phyloP scores from a whole-genome alignment of 2,888 invertebrate genomes.

The Spicauda simplicius region DNA sequence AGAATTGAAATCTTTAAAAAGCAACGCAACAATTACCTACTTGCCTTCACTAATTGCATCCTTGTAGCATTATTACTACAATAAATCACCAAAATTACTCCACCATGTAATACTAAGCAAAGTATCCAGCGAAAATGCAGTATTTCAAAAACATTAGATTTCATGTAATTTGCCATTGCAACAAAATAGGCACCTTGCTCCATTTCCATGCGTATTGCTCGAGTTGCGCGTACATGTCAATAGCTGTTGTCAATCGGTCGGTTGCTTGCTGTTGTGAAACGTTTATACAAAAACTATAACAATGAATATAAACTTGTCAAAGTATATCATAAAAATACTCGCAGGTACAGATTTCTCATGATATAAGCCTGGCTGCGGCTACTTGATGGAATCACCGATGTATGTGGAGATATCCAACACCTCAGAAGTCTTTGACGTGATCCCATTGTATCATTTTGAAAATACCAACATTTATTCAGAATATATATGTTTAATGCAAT shows the following conservation, averaged over 20 bases:
- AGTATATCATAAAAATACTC: too few relatives aligned
- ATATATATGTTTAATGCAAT: too few relatives aligned
- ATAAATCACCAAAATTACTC: background rate
- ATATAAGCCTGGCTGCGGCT: too few relatives aligned
- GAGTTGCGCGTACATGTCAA: slow-evolving; percentile 26
- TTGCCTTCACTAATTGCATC: too few relatives aligned
- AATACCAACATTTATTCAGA: too few relatives aligned
- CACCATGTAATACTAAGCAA: background rate
- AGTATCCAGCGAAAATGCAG: background rate
- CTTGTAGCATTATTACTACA: background rate
- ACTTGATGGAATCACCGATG: too few relatives aligned
- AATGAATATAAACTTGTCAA: background rate
- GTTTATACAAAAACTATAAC: background rate
- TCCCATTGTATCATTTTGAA: too few relatives aligned
- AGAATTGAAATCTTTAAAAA: too few relatives aligned
- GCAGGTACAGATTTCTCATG: too few relatives aligned
- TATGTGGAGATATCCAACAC: too few relatives aligned
- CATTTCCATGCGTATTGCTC: slow-evolving; percentile 14
- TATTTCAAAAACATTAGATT: slow-evolving; percentile 18
- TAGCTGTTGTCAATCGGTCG: slow-evolving; percentile 26
- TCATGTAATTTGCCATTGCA: slow-evolving; percentile 32
- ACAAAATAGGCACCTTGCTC: slow-evolving; percentile 21
- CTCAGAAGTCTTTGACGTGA: too few relatives aligned
- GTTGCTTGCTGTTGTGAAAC: background rate
- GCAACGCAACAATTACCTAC: too few relatives aligned